A percentile compares a stretch with the other conserved stretches of the same genome.
phyloP scores from a whole-genome alignment of 2,888 invertebrate genomes.

The Phengaris arion region DNA sequence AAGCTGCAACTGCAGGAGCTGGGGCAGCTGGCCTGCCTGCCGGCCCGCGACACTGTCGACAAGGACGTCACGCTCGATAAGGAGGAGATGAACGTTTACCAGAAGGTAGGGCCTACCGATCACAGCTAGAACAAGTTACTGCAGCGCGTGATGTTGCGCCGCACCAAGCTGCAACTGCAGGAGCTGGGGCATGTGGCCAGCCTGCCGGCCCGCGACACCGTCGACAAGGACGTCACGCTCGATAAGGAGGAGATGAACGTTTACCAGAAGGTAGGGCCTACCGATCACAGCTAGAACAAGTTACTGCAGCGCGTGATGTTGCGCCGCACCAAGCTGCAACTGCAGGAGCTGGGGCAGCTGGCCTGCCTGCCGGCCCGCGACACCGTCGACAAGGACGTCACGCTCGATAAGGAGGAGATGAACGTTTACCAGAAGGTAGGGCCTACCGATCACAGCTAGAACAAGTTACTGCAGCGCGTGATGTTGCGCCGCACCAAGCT shows the following conservation, averaged over 20 bases:
- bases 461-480: constrained; percentile 82
- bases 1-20: constrained; percentile 86
- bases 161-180: constrained; percentile 91
- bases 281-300: neutral
- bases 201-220: constrained; percentile 81
- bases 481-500: constrained; percentile 93
- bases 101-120: constrained; percentile 72
- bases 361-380: constrained; percentile 81
- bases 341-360: constrained; percentile 82
- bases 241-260: constrained; percentile 85
- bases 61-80: constrained; percentile 82
- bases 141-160: constrained; percentile 89
- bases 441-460: neutral
- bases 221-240: constrained; percentile 81
- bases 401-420: constrained; percentile 84
- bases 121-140: constrained; percentile 49
- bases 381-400: constrained; percentile 79
- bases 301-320: constrained; percentile 88
- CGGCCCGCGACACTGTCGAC: constrained; percentile 78
- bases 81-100: constrained; percentile 88
- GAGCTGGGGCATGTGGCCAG: constrained; percentile 79
- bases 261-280: constrained; percentile 83
- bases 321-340: constrained; percentile 91
- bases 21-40: constrained; percentile 82
- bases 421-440: constrained; percentile 87